Base-by-base conservation (phyloP, 2,797 vertebrate species). In the Sebastiscus albofasciatus region DNA sequence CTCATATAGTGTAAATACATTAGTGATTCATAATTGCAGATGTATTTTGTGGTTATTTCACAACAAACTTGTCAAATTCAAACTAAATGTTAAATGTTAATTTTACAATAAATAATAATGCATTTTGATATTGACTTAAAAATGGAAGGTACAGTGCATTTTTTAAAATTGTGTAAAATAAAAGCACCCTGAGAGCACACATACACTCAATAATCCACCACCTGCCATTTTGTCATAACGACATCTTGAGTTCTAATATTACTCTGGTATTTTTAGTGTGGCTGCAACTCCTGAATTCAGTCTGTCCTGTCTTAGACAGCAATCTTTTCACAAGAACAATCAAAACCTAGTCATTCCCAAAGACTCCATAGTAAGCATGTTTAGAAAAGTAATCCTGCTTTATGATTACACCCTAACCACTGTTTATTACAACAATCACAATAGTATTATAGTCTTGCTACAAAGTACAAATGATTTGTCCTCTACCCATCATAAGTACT, bases 231-330 rank as follows among this genome's bases (percentile, higher is more conserved):
- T 70, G 24, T 68, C 56, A 71, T 33, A 73, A 74, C 52, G 27
- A 74, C 56, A 60, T 22, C 39, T 58, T 68, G 18, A 68, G 24
- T 22, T 36, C 39, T 36, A n/a, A 58, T 80, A 39, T 55, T 36
- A 20, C n/a, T 20, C 62, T 31, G 8, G 67, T 75, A 72, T 77
- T 87, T 42, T 67, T 64, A 68, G 20, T 65, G 34, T 26, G 20
- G 75, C 81, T 87, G 84, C 71, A 72, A 88, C 52, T 76, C 24
- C 22, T 67, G 39, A 27, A 70, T 73, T 68, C 58, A 33, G 65
- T 71, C 70, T 68, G 27, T 79, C 34, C 61, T 52, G 34, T 72
- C 68, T 75, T n/a, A 71, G 71, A 24, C 60, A 59, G 10, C 56
- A 72, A 77, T 77, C 24, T 59, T 72, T 85, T 79, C 58, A 72